These are phyloP conservation scores for Caenorhabditis latens DNA, from an alignment of 1,140 invertebrate species.

Conservation along the genomic window DNA sequence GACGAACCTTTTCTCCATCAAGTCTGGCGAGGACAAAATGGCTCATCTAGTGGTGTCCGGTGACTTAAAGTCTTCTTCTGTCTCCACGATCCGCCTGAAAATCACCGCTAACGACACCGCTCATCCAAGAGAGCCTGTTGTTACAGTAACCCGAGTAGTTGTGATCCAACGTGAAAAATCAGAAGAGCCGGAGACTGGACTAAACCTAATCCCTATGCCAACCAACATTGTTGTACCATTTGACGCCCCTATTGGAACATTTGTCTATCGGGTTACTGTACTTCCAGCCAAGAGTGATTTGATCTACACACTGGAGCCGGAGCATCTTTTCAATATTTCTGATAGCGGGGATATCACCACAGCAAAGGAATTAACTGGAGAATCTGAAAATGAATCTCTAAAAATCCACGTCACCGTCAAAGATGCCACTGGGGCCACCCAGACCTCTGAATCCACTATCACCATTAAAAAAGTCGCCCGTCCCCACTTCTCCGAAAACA, in stretches of 20 bases:
- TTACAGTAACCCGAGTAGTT: conserved; percentile 12
- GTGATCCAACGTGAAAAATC: conserved; percentile 16
- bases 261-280: conserved; percentile 12
- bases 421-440: background rate
- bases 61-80: background rate
- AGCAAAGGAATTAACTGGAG: background rate
- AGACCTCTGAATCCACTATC: background rate
- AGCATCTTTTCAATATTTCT: background rate
- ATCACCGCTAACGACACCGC: background rate
- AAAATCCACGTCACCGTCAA: conserved; percentile 4
- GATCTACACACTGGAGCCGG: background rate
- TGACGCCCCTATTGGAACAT: background rate
- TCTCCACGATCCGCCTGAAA: background rate
- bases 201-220: background rate
- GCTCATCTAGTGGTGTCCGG: conserved; percentile 27
- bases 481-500: background rate
- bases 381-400: background rate
- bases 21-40: background rate
- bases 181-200: background rate
- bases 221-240: background rate
- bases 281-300: background rate
- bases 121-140: background rate
- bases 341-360: background rate
- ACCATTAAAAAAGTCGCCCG: background rate
- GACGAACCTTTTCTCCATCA: background rate